A percentile compares a stretch with the other conserved stretches of the same genome.
Evolutionary conservation across 2,797 vertebrate genomes (phyloP).

Genomic region (Lepilemur septentrionalis): DNA sequence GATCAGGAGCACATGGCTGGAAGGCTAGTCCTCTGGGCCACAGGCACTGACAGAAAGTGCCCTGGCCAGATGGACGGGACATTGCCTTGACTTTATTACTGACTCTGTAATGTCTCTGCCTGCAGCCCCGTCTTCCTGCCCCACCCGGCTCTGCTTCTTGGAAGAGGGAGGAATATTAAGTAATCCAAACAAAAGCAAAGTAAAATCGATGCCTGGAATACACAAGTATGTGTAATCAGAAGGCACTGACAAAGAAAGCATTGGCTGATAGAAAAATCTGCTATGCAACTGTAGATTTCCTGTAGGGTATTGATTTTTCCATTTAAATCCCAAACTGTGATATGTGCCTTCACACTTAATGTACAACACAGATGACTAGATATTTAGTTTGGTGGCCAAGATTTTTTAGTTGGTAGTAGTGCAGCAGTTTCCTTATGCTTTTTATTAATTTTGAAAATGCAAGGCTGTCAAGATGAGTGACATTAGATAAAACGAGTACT

Average conservation of each 20-base stretch:
- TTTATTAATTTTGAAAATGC: slow-evolving; percentile 73
- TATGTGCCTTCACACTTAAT: slow-evolving; percentile 67
- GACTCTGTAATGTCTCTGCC: background rate
- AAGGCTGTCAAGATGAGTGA: slow-evolving; percentile 65
- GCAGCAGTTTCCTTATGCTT: slow-evolving; percentile 68
- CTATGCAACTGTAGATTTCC: slow-evolving; percentile 60
- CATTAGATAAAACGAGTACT: slow-evolving; percentile 71
- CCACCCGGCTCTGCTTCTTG: slow-evolving; percentile 16
- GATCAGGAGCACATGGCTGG: slow-evolving; percentile 53
- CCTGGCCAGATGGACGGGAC: slow-evolving; percentile 12
- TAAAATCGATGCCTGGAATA: slow-evolving; percentile 55
- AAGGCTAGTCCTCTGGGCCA: slow-evolving; percentile 67
- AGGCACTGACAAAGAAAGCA: slow-evolving; percentile 61
- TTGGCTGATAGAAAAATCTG: slow-evolving; percentile 59
- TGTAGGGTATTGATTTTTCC: slow-evolving; percentile 62
- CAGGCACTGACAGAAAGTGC: background rate
- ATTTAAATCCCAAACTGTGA: slow-evolving; percentile 65
- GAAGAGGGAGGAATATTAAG: slow-evolving; percentile 68
- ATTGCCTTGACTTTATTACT: background rate
- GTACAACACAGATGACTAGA: slow-evolving; percentile 57
- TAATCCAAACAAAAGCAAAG: slow-evolving; percentile 64
- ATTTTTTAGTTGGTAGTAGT: slow-evolving; percentile 59
- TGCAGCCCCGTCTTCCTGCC: background rate
- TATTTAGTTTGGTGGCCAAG: slow-evolving; percentile 67
- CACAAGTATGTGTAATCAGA: slow-evolving; percentile 55